phyloP scores from a whole-genome alignment of 2,113 vertebrate genomes.

The Malurus cyaneus region DNA sequence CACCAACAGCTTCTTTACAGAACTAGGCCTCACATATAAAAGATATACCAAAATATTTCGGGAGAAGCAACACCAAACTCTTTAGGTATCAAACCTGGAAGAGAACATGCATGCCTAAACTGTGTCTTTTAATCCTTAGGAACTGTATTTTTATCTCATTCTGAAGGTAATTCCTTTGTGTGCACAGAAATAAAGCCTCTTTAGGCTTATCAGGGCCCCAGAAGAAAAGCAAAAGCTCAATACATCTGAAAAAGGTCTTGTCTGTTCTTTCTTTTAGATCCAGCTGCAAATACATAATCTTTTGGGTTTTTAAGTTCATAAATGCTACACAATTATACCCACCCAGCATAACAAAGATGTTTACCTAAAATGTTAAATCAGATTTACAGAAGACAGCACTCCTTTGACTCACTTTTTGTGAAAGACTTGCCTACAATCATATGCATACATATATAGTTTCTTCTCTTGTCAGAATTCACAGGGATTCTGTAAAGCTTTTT shows the following conservation, averaged over 20 bases:
- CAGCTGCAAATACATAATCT: background rate
- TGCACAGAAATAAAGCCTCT: background rate
- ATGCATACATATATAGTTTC: fast-evolving
- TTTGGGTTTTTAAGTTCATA: background rate
- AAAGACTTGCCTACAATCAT: background rate
- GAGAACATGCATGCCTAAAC: background rate
- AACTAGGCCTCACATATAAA: background rate
- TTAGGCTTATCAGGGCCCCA: background rate
- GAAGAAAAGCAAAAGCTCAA: background rate
- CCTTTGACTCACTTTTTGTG: background rate
- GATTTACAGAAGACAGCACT: background rate
- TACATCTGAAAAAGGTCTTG: background rate
- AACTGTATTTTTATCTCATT: conserved; percentile 5
- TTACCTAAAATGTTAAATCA: background rate
- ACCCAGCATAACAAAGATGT: background rate
- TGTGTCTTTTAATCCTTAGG: background rate
- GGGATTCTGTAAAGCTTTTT: background rate
- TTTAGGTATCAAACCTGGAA: conserved; percentile 9
- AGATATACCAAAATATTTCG: background rate
- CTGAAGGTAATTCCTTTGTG: conserved; percentile 21
- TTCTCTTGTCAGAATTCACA: background rate
- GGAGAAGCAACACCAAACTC: background rate
- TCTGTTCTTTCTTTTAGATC: background rate
- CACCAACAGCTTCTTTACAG: background rate
- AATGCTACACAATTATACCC: background rate